Base-by-base conservation (phyloP, 1,140 invertebrate genomes). In the Calycopis cecrops region DNA sequence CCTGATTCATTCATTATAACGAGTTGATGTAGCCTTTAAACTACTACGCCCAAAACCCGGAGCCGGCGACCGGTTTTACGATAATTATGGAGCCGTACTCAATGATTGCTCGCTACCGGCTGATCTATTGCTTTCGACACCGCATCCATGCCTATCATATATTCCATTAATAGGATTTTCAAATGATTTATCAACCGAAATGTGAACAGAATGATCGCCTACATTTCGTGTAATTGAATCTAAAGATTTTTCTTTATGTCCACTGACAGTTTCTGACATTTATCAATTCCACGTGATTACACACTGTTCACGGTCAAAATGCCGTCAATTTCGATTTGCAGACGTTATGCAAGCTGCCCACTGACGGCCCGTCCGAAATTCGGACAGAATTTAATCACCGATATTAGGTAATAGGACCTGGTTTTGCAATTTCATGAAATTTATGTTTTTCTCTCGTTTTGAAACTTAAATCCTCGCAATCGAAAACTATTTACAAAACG, bases 1-100 rank as follows among this genome's bases (percentile, higher is more conserved):
- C 59, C 69, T 72, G 70, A 82, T 82, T 85, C 79, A 85, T 85
- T 81, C 71, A 78, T 81, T 71, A 76, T 84, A 84, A 84, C 76
- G 73, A 81, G 67, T 76, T 60, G 63, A 69, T 72, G 52, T 44
- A 28, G 52, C 38, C 9, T 40, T 28, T 44, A 16, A 44, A 21
- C 67, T 73, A 64, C 73, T 64, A 71, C 74, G 75, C 78, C 76
- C 65, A 67, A 76, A 59, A 58, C 69, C 63, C 40, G 69, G 74
- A 65, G 64, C 61, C 65, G 50, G 62, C 60, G 75, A 83, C 83
- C 80, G 79, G 79, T 83, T 68, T 35, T 56, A 69, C 71, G 71
- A 79, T 79, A 82, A 83, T 86, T 84, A 86, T 71, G 73, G 80
- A 78, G 60, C 62, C 69, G 75, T 79, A 73, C 74, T 73, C 73